These are phyloP conservation scores for Eulacestoma nigropectus DNA, from an alignment of 2,113 vertebrate species.

Conservation along the genomic window DNA sequence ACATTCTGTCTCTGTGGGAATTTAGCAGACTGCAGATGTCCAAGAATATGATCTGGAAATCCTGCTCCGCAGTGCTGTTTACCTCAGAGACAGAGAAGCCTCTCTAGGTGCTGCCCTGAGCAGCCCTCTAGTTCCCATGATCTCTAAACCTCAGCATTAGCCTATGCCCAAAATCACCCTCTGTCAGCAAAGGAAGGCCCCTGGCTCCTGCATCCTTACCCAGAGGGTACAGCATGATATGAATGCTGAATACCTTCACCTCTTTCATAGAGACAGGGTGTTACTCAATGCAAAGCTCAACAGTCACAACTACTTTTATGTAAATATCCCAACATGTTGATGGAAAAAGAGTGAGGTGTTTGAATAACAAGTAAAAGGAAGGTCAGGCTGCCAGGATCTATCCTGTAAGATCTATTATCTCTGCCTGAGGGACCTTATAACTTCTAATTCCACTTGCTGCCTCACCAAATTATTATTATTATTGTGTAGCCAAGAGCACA, in stretches of 20 bases:
- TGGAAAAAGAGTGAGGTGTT: not conserved
- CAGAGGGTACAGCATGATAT: accelerated
- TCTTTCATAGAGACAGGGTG: not conserved
- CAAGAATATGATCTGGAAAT: not conserved
- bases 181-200: not conserved
- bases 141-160: not conserved
- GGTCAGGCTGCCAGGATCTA: not conserved
- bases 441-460: not conserved
- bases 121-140: not conserved
- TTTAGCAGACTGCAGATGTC: not conserved
- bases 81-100: not conserved
- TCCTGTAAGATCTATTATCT: not conserved
- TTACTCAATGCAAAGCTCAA: not conserved
- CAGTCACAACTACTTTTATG: not conserved
- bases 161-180: not conserved
- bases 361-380: not conserved
- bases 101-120: not conserved
- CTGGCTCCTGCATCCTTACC: not conserved
- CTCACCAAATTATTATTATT: not conserved
- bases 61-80: not conserved
- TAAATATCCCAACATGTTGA: not conserved
- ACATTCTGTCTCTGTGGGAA: not conserved
- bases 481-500: not conserved
- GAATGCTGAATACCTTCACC: not conserved
- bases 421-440: not conserved